phyloP scores from a whole-genome alignment of 2,113 vertebrate species.

The Microcebus tavaratra region DNA sequence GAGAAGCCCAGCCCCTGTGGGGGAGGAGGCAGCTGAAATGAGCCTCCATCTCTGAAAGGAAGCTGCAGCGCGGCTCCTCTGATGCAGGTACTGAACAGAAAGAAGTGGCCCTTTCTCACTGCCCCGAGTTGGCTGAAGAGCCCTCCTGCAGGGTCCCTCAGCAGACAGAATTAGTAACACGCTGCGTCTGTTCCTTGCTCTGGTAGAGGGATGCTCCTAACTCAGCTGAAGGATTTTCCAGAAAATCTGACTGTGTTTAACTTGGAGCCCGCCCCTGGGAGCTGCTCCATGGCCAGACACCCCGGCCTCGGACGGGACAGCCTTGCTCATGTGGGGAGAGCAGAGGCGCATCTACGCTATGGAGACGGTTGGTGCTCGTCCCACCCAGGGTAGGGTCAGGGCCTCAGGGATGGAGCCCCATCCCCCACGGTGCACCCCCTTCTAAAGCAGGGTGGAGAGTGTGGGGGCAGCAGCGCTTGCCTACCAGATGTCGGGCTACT shows the following conservation, averaged over 20 bases:
- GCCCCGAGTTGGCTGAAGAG: neutral
- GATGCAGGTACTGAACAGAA: neutral
- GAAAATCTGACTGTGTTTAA: conserved; percentile 22
- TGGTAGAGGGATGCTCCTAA: neutral
- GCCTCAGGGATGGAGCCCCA: neutral
- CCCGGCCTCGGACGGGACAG: neutral
- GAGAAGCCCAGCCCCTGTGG: neutral
- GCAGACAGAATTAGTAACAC: neutral
- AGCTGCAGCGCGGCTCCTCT: neutral
- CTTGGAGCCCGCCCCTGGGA: neutral
- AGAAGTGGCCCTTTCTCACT: neutral
- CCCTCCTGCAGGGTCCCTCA: neutral
- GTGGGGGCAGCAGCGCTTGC: neutral
- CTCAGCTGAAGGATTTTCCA: conserved; percentile 36
- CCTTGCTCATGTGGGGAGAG: neutral
- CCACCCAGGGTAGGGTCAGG: neutral
- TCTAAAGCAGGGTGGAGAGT: neutral
- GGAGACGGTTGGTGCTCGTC: neutral
- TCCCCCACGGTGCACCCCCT: neutral
- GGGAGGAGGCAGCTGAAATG: neutral
- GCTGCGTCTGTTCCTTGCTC: rapidly evolving
- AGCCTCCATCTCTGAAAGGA: neutral
- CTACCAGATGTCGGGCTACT: neutral
- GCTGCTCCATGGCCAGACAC: neutral
- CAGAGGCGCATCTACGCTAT: neutral